A percentile compares a stretch with the other conserved stretches of the same genome.
These are phyloP conservation scores for Ptilonorhynchus violaceus DNA, from an alignment of 2,113 vertebrate genomes.

Conservation along the genomic window DNA sequence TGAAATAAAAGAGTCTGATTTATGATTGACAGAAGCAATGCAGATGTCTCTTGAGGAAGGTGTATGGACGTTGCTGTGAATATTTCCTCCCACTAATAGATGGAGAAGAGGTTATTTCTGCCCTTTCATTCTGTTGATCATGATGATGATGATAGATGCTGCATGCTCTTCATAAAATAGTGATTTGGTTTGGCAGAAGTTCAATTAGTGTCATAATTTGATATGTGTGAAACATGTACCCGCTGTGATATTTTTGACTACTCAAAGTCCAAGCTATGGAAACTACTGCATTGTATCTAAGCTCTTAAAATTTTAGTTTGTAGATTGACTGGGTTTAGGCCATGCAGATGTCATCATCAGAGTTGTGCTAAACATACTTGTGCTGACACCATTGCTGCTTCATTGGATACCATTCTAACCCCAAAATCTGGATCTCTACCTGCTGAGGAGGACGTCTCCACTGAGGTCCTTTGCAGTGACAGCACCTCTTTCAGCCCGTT, in stretches of 20 bases:
- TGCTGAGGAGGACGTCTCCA: not conserved
- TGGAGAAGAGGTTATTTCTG: not conserved
- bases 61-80: not conserved
- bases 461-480: not conserved
- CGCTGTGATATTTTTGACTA: not conserved
- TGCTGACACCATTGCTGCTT: not conserved
- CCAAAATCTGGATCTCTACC: not conserved
- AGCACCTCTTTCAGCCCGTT: not conserved
- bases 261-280: not conserved
- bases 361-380: not conserved
- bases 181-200: not conserved
- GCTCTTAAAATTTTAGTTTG: not conserved
- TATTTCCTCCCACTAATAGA: not conserved
- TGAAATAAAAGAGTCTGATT: not conserved
- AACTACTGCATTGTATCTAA: not conserved
- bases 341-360: not conserved
- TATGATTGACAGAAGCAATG: not conserved
- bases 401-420: not conserved
- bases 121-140: not conserved
- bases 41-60: not conserved
- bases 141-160: not conserved
- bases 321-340: not conserved
- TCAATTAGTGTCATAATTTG: not conserved
- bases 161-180: not conserved
- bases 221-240: not conserved